Conservation (phyloP, 2,888 invertebrate genomes). For the Peribatodes rhomboidaria region DNA sequence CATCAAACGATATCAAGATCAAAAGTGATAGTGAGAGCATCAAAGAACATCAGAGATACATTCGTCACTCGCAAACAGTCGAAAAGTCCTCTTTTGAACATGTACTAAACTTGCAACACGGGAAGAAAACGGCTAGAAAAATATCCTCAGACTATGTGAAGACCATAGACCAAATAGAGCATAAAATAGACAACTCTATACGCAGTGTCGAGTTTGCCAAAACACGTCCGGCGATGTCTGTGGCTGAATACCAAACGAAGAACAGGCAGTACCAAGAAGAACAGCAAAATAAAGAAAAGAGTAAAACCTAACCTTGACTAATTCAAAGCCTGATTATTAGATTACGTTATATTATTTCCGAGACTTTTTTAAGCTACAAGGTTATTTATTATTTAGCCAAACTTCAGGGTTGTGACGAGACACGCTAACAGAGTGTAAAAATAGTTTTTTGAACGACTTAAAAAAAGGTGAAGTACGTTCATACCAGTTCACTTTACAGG, state of each 20-base stretch:
- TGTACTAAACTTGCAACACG: slow-evolving; percentile 67
- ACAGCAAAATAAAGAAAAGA: too few species aligned
- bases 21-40: slow-evolving; percentile 47
- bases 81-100: slow-evolving; percentile 58
- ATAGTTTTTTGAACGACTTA: too few species aligned
- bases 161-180: slow-evolving; percentile 65
- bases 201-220: slow-evolving; percentile 69
- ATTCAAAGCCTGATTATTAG: neutral
- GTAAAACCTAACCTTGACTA: neutral
- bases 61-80: slow-evolving; percentile 48
- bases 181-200: slow-evolving; percentile 59
- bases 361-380: slow-evolving; percentile 3
- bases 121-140: slow-evolving; percentile 64
- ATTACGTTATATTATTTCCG: neutral
- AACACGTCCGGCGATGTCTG: slow-evolving; percentile 66
- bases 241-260: slow-evolving; percentile 66
- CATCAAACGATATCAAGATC: slow-evolving; percentile 50
- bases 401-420: slow-evolving; percentile 4
- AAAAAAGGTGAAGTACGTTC: too few species aligned
- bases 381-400: slow-evolving; percentile 3
- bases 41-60: slow-evolving; percentile 49
- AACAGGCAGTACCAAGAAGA: slow-evolving; percentile 59
- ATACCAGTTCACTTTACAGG: too few species aligned
- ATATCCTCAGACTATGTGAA: slow-evolving; percentile 76
- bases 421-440: slow-evolving; percentile 9